Conservation (phyloP, 2,888 invertebrate species). For the Amorpha juglandis region DNA sequence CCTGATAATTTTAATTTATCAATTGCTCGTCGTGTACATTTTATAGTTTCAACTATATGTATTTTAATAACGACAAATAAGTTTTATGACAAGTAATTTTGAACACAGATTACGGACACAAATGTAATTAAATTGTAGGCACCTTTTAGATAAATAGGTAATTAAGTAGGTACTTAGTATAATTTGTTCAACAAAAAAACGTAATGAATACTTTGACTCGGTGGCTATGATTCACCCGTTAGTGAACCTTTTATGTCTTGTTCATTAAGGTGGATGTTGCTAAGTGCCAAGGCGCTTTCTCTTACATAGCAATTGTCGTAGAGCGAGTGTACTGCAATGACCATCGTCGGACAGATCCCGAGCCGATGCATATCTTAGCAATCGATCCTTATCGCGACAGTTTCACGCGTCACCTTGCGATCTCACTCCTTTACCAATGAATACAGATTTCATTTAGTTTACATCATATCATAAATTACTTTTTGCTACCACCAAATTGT, state of each 20-base stretch:
- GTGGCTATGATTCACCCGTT: conserved; percentile 6
- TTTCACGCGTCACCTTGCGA: conserved; percentile 74
- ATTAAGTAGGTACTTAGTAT: background rate
- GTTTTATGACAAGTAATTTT: conserved; percentile 15
- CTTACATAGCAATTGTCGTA: conserved; percentile 54
- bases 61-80: conserved; percentile 18
- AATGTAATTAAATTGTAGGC: conserved; percentile 9
- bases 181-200: conserved; percentile 17
- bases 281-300: conserved; percentile 54
- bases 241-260: conserved; percentile 46
- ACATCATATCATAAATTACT: conserved; percentile 36
- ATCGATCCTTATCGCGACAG: conserved; percentile 78
- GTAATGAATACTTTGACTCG: conserved; percentile 8
- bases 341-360: conserved; percentile 50
- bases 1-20: background rate
- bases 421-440: conserved; percentile 50
- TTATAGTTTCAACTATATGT: conserved; percentile 6
- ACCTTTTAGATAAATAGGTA: conserved; percentile 8
- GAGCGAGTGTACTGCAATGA: conserved; percentile 40
- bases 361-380: conserved; percentile 69
- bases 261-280: conserved; percentile 52
- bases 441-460: conserved; percentile 25
- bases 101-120: conserved; percentile 12
- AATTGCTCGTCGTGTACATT: conserved; percentile 1
- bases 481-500: conserved; percentile 36